Evolutionary conservation across 2,888 invertebrate species (phyloP), one percentile per base, ranked within the genome.

Genomic region (Tenthredo scrophulariae): DNA sequence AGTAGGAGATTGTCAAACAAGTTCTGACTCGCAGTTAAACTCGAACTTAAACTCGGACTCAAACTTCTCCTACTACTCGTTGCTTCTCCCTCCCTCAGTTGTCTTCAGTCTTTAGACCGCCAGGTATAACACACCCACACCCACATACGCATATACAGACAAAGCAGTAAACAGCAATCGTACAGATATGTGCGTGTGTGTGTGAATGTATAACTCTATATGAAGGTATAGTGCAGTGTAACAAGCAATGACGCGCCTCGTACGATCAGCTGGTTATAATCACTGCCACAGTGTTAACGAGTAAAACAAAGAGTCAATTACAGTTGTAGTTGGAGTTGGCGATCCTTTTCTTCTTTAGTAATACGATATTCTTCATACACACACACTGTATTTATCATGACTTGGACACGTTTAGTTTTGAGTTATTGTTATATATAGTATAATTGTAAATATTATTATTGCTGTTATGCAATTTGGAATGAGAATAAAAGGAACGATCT

Each of bases 221-320:
- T 22, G n/a, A 46, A 15, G 22, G 18, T 58, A 15, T 13, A 0
- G 58, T 6, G 62, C 9, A 62, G 18, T 50, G 18, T 50, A 7
- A 22, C 62, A 13, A 62, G 67, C 26, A 3, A 67, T 67, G 67
- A 67, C 67, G 67, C 33, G 62, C 9, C 22, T 67, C 67, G 62
- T 26, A 62, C 67, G 67, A 67, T 67, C 67, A 67, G 67, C 67
- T 67, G 67, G 67, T 15, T 33, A 33, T 33, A 67, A 67, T 67
- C 67, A 33, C 67, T 18, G 54, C 4, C 9, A 22, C 6, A 46
- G 67, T 26, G 33, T 67, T n/a, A 54, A 54, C n/a, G 7, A 67
- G 18, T 26, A 26, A 62, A 33, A 67, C 67, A 67, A 67, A 67
- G 67, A 67, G 33, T 54, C 7, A 54, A 50, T 54, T 54, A n/a